A percentile compares a stretch with the other conserved stretches of the same genome.
phyloP scores from a whole-genome alignment of 2,113 vertebrate genomes.

The cat (Felis catus) region F.catus_Fca126_mat1.0 CM031414.1:51273501-51274000 shows the following conservation, averaged over 20 bases:
- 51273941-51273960: background rate
- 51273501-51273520: background rate
- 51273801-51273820: background rate
- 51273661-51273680: background rate
- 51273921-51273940: background rate
- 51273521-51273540: background rate
- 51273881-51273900: background rate
- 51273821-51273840: background rate
- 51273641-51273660: background rate
- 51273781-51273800: background rate
- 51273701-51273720: background rate
- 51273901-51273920: background rate
- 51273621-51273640: background rate
- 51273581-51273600: background rate
- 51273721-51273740: background rate
- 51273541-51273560: background rate
- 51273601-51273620: background rate
- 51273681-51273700: background rate
- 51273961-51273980: fast-evolving
- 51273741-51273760: background rate
- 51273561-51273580: background rate
- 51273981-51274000: background rate
- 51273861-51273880: background rate
- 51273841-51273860: background rate
- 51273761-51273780: background rate